Conservation (phyloP, 2,797 vertebrate species). For the Anabacerthia variegaticeps region DNA sequence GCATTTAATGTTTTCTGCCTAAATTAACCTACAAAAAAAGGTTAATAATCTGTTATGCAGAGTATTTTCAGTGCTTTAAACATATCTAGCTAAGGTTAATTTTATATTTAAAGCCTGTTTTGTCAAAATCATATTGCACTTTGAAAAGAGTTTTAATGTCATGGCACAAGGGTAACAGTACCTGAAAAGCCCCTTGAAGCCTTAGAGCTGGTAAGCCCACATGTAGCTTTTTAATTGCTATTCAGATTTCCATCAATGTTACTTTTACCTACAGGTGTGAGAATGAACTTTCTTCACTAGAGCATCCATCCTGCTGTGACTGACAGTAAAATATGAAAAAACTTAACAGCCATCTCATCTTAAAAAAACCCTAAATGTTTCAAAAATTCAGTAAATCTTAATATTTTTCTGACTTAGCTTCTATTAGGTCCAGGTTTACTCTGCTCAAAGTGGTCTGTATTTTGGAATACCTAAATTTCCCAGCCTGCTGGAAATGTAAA, state of each 20-base stretch:
- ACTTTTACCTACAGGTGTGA: not conserved
- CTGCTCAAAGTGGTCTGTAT: not conserved
- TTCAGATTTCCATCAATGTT: not conserved
- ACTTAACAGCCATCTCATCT: not conserved
- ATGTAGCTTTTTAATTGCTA: not conserved
- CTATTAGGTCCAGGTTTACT: not conserved
- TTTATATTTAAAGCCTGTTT: not conserved
- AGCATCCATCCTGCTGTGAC: not conserved
- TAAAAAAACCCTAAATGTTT: not conserved
- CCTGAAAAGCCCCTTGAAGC: not conserved
- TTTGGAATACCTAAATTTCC: not conserved
- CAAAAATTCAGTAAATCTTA: not conserved
- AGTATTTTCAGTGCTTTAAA: not conserved
- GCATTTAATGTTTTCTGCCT: not conserved
- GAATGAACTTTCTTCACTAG: not conserved
- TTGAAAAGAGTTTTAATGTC: not conserved
- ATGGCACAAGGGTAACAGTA: not conserved
- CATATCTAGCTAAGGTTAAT: not conserved
- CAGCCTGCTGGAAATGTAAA: not conserved
- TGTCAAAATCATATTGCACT: not conserved
- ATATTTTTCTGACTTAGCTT: not conserved
- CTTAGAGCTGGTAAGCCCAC: not conserved
- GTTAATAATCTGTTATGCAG: not conserved
- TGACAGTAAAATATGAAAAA: not conserved
- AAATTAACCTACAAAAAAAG: not conserved